These are phyloP conservation scores for Puntigrus tetrazona DNA, from an alignment of 2,113 vertebrate species.

Conservation along the genomic window DNA sequence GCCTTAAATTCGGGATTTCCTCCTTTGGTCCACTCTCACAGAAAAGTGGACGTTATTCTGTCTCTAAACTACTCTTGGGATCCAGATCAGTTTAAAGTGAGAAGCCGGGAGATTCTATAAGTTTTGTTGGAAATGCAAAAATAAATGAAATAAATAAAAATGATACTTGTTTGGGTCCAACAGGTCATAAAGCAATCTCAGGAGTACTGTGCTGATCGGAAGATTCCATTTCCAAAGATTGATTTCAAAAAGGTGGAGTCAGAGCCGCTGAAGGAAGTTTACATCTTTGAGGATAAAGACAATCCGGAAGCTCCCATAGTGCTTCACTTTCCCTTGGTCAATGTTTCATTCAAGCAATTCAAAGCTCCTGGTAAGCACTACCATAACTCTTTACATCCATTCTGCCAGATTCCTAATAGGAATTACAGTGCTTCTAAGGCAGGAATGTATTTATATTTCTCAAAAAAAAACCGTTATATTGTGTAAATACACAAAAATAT, in stretches of 20 bases:
- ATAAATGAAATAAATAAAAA: not conserved
- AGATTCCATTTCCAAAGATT: conserved; percentile 65
- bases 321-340: conserved; percentile 65
- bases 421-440: too few species aligned
- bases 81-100: conserved; percentile 73
- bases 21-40: conserved; percentile 78
- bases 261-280: conserved; percentile 62
- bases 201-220: conserved; percentile 62
- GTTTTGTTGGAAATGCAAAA: not conserved
- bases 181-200: conserved; percentile 61
- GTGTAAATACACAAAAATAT: too few species aligned
- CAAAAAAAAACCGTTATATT: too few species aligned
- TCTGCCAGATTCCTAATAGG: too few species aligned
- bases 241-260: conserved; percentile 54
- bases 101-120: not conserved
- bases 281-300: conserved; percentile 58
- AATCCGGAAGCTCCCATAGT: conserved; percentile 63
- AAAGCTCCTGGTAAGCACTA: conserved; percentile 26
- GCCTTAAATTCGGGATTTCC: conserved; percentile 80
- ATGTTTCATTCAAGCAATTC: conserved; percentile 39
- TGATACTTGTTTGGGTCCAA: not conserved
- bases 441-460: too few species aligned
- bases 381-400: too few species aligned
- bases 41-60: conserved; percentile 83
- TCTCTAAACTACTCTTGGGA: conserved; percentile 79